phyloP scores from a whole-genome alignment of 2,888 invertebrate genomes.

The Pristionchus arcanus region DNA sequence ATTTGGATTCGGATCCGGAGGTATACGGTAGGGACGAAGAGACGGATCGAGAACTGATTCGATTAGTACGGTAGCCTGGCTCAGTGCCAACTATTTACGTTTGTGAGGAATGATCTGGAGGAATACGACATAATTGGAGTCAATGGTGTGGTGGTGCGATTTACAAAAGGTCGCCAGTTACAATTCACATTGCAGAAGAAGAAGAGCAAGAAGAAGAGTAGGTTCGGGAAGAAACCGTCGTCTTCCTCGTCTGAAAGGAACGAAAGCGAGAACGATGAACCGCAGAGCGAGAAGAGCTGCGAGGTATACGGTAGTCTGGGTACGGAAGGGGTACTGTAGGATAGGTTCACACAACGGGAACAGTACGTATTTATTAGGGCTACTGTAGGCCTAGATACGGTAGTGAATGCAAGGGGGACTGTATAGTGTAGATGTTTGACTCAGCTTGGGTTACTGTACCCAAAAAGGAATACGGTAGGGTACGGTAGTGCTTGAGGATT shows the following conservation, averaged over 20 bases:
- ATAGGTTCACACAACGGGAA: too few relatives aligned
- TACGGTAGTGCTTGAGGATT: neutral
- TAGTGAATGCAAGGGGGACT: neutral
- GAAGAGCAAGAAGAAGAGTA: neutral
- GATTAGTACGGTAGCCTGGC: neutral
- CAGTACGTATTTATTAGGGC: too few relatives aligned
- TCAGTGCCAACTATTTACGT: too few relatives aligned
- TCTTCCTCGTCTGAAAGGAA: neutral
- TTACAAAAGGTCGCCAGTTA: neutral
- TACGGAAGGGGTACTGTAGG: too few relatives aligned
- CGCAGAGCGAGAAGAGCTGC: constrained; percentile 30
- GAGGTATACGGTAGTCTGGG: neutral
- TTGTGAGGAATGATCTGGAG: too few relatives aligned
- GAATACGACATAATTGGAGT: too few relatives aligned
- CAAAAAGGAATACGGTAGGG: neutral
- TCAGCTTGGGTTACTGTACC: too few relatives aligned
- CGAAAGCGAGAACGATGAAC: constrained; percentile 13
- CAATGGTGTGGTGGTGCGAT: neutral
- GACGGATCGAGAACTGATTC: too few relatives aligned
- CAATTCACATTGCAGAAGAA: neutral
- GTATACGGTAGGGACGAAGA: constrained; percentile 21
- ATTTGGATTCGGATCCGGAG: constrained; percentile 24
- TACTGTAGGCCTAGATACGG: too few relatives aligned
- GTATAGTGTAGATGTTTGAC: neutral
- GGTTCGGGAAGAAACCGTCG: neutral